Conservation (phyloP, 1,140 invertebrate genomes). For the Drosophila serrata region DNA sequence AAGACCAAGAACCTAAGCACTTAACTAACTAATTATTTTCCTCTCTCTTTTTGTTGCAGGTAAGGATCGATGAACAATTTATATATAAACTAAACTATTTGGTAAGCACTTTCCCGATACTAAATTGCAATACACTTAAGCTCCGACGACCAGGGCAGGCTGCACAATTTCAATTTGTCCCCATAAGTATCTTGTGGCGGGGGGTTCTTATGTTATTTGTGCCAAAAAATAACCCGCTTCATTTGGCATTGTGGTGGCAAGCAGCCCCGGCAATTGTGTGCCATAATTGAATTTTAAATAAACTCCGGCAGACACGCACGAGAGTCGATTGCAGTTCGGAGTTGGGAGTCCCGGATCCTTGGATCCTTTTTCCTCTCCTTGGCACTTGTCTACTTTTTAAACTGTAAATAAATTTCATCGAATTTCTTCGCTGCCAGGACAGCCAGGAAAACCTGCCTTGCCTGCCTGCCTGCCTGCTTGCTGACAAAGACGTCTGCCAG, state of each 20-base stretch:
- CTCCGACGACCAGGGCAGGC: slow-evolving; percentile 1
- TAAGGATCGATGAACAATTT: slow-evolving; percentile 85
- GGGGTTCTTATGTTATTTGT: slow-evolving; percentile 17
- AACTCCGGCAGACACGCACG: slow-evolving; percentile 58
- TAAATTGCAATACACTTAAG: slow-evolving; percentile 3
- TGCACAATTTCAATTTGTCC: slow-evolving; percentile 19
- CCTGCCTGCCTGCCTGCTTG: slow-evolving; percentile 18
- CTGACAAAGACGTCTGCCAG: slow-evolving; percentile 37
- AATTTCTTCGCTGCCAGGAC: slow-evolving; percentile 60
- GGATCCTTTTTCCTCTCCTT: slow-evolving; percentile 34
- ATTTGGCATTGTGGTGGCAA: slow-evolving; percentile 44
- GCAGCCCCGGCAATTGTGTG: slow-evolving; percentile 45
- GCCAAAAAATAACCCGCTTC: slow-evolving; percentile 25
- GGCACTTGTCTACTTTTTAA: slow-evolving; percentile 71
- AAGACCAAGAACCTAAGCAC: not conserved
- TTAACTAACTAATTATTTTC: slow-evolving; percentile 47
- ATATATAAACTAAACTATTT: slow-evolving; percentile 83
- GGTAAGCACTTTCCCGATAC: slow-evolving; percentile 65
- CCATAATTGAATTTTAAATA: slow-evolving; percentile 85
- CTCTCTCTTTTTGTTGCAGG: slow-evolving; percentile 71
- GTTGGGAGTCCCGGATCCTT: not conserved
- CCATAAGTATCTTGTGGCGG: slow-evolving; percentile 22
- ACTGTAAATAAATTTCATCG: slow-evolving; percentile 84
- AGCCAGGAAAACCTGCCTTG: slow-evolving; percentile 10
- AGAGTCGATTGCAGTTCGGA: slow-evolving; percentile 31